Base-by-base conservation (phyloP, 2,797 vertebrate species). In the Galagoides demidoff region DNA sequence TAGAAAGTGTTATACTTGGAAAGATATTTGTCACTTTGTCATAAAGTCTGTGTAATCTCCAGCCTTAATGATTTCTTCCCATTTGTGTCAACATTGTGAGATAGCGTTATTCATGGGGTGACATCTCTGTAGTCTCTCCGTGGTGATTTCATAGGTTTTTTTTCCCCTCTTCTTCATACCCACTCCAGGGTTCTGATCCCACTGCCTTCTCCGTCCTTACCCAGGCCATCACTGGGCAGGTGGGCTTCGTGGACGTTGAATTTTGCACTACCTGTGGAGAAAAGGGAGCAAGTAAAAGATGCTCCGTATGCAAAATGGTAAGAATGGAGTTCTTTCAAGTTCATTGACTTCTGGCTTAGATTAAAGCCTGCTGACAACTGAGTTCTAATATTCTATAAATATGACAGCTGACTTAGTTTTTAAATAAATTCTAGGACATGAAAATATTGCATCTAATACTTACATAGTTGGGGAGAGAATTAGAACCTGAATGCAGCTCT, bases 281-380 rank as follows among this genome's bases (percentile, higher is more conserved):
- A 97, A 99, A 99, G 70, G 99, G 99, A 93, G 99, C 99, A 0
- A 99, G 99, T 97, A 99, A 99, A 98, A 99, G 99, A 88, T 99
- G 99, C 94, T 99, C 99, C 12, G 98, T 99, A 23, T 99, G 99
- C 98, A 99, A 99, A 99, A 99, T 99, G 99, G 99, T 99, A 98
- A 98, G 98, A 63, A 22, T 86, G 39, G 55, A 77, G 31, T 91
- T 76, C 34, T 45, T 74, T 64, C 29, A 71, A 76, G 7, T 74
- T 71, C 27, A 14, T 17, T 29, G 20, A 7, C 31, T 25, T 23
- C 31, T 39, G 1, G 37, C 10, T 78, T 83, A 84, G 31, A 63
- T 39, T 74, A n/a, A 22, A 82, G 57, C 49, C 37, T 49, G 13
- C 14, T 70, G 49, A 52, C 70, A 8, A 49, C 0, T 45, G 23